These are phyloP conservation scores for Pristionchus pacificus DNA, from an alignment of 1,140 invertebrate genomes.

Conservation along the genomic window DNA sequence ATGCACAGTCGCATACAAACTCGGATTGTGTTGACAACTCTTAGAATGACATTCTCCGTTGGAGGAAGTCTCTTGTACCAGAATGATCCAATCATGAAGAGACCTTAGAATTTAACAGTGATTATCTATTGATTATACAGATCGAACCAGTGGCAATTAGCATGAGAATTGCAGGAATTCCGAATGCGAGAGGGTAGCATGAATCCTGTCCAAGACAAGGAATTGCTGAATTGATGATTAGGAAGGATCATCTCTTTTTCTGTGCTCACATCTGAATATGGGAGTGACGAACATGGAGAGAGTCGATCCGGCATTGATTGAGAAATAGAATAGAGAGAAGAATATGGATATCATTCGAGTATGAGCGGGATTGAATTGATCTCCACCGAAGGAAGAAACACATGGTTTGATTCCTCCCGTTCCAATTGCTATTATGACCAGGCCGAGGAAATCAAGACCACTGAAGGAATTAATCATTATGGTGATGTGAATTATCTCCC, in stretches of 20 bases:
- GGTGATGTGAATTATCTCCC: background rate
- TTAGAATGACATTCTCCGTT: constrained; percentile 24
- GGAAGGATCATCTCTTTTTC: constrained; percentile 1
- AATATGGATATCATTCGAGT: constrained; percentile 40
- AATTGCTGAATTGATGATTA: constrained; percentile 17
- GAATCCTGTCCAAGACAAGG: constrained; percentile 44
- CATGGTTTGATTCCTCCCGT: constrained; percentile 94
- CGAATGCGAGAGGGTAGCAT: constrained; percentile 48
- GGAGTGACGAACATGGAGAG: constrained; percentile 56
- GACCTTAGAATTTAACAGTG: background rate
- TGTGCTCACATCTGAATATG: constrained; percentile 43
- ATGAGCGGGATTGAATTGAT: constrained; percentile 62
- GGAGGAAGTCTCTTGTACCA: constrained; percentile 27
- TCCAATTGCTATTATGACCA: constrained; percentile 74
- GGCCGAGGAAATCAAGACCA: constrained; percentile 59
- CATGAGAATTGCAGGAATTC: constrained; percentile 56
- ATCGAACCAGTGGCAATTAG: constrained; percentile 40
- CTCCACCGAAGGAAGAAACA: constrained; percentile 88
- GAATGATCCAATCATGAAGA: constrained; percentile 26
- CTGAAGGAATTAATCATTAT: background rate
- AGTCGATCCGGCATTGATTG: constrained; percentile 45
- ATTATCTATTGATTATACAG: too few species aligned
- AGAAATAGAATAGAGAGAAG: constrained; percentile 51
- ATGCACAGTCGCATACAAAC: background rate
- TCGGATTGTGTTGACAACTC: constrained; percentile 9